A percentile compares a stretch with the other conserved stretches of the same genome.
phyloP scores from a whole-genome alignment of 1,140 invertebrate species.

The Stegodyphus dumicola region DNA sequence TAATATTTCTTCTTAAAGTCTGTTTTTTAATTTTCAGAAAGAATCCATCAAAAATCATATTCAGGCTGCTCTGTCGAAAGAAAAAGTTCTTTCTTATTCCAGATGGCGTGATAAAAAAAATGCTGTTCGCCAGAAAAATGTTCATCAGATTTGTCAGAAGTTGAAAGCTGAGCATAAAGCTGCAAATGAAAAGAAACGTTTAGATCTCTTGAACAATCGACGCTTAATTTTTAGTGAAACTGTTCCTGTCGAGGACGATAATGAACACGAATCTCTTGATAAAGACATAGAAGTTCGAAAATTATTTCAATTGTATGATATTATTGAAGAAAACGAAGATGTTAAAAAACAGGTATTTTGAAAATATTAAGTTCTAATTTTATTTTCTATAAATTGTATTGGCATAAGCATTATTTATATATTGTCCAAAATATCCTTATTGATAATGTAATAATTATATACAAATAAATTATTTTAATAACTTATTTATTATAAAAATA shows the following conservation, averaged over 20 bases:
- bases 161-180: slow-evolving; percentile 17
- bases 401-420: background rate
- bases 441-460: background rate
- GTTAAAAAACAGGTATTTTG: slow-evolving; percentile 44
- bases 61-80: slow-evolving; percentile 29
- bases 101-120: slow-evolving; percentile 32
- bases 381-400: background rate
- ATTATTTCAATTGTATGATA: slow-evolving; percentile 56
- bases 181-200: slow-evolving; percentile 35
- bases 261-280: background rate
- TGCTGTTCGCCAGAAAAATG: slow-evolving; percentile 10
- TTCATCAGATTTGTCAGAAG: background rate
- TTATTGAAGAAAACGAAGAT: slow-evolving; percentile 56
- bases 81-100: background rate
- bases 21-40: slow-evolving; percentile 26
- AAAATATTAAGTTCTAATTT: background rate
- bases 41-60: slow-evolving; percentile 36
- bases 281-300: slow-evolving; percentile 35
- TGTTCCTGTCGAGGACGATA: slow-evolving; percentile 4
- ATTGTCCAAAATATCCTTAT: background rate
- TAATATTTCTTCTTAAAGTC: background rate
- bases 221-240: slow-evolving; percentile 40
- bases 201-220: slow-evolving; percentile 31
- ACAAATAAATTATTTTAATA: background rate
- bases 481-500: no score